Evolutionary conservation across 2,113 vertebrate species (phyloP), one percentile per base, ranked within the genome.

Genomic region (Bubo bubo): DNA sequence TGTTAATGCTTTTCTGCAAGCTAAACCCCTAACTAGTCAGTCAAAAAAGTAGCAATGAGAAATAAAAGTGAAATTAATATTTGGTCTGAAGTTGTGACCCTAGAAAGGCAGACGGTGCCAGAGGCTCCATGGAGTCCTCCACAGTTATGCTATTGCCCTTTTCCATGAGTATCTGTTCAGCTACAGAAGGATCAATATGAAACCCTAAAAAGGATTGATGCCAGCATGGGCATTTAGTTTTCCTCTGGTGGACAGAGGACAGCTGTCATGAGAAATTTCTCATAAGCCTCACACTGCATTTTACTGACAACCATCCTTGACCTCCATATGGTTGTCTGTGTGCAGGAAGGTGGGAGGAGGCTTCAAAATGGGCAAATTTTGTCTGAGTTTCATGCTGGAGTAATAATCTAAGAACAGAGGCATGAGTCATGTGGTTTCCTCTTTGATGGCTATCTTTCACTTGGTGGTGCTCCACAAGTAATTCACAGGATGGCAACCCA

Each of bases 11-110:
- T 37, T 72, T 10, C 17, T 63, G 71, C 52, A 73, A 35, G 56
- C 21, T 41, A 27, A 73, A 73, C 13, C 21, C 8, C 6, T 18
- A 9, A 43, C 6, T 22, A 72, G 7, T 47, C 0, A 0, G 26
- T 45, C 27, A 67, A 32, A 60, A 43, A 76, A 45, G 7, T 4
- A 2, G 10, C 37, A 55, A 12, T 49, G 13, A 52, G 50, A 88
- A 94, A 47, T 66, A 35, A 41, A 88, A 76, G 17, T 30, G 5
- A 81, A 70, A 27, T 13, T 60, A 56, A 45, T 19, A 9, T 1
- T 8, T 37, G 8, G 11, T 60, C 26, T 37, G 5, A 24, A 59
- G 47, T 39, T 79, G 24, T 81, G 39, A 43, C 24, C 34, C 19
- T 76, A 62, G 34, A 68, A 64, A 58, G 55, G 49, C 39, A 58